Percentiles rank a stretch among this genome's conserved stretches.
These are phyloP conservation scores for Phymanthus crucifer DNA, from an alignment of 92 coral and sea anemone species.

Conservation along the genomic window DNA sequence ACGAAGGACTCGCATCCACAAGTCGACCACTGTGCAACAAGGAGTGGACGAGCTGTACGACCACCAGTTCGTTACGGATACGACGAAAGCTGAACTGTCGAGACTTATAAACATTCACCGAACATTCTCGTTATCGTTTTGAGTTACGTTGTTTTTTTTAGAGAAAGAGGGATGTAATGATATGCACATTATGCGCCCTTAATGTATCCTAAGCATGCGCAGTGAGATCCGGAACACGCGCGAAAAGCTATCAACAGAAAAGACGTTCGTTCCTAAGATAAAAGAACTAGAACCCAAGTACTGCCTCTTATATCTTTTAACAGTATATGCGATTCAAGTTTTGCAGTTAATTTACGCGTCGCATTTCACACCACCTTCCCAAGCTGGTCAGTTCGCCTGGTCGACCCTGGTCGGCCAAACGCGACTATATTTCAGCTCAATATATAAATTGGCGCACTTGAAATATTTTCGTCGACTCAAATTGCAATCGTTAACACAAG, in stretches of 20 bases:
- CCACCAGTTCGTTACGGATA: slow-evolving; percentile 5
- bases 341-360: too few relatives aligned
- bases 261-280: neutral
- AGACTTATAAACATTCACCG: neutral
- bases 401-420: too few relatives aligned
- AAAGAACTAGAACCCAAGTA: neutral
- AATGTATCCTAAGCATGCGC: slow-evolving; percentile 10
- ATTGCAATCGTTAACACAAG: too few relatives aligned
- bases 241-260: neutral
- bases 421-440: too few relatives aligned
- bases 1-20: neutral
- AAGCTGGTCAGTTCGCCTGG: too few relatives aligned
- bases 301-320: neutral
- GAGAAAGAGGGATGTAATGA: neutral
- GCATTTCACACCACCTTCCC: too few relatives aligned
- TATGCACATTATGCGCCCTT: too few relatives aligned
- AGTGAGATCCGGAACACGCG: neutral
- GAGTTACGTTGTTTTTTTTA: neutral
- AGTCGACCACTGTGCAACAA: neutral
- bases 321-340: too few relatives aligned
- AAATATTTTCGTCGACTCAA: too few relatives aligned
- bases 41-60: slow-evolving; percentile 5
- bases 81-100: neutral
- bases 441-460: too few relatives aligned
- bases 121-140: slow-evolving; percentile 4